Evolutionary conservation across 2,113 vertebrate species (phyloP), one percentile per base, ranked within the genome.

Genomic region (Equus quagga): DNA sequence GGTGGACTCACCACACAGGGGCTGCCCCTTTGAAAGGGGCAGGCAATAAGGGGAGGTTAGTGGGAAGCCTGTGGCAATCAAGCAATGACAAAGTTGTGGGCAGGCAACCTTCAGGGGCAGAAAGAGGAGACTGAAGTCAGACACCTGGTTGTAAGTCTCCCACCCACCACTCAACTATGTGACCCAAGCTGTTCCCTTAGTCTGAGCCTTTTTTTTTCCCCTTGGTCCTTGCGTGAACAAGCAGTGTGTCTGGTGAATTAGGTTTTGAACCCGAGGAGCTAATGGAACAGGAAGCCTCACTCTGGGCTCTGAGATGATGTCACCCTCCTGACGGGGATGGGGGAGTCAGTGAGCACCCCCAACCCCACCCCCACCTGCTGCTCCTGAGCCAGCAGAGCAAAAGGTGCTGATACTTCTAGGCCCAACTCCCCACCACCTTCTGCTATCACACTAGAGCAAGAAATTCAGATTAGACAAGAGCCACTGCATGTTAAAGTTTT

Each of bases 401-500:
- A 69, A 28, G n/a, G 17, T 17, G 44, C 33, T 6, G 12, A 13
- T 31, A 8, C 13, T 0, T 67, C 33, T n/a, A 26, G 84, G 6
- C 24, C 70, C 73, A n/a, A 8, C n/a, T 69, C 46, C 72, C 33
- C 76, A 8, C 13, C 6, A 6, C 17, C 51, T 33, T 65, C 46
- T 51, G 18, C 51, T 21, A 13, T 36, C 58, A 19, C 28, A 31
- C 10, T 8, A 49, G 36, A 83, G 49, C 85, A 81, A 96, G 88
- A 94, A 94, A 84, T 41, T 3, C 85, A 96, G 88, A 85, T 51
- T 14, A 72, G 49, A 85, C 60, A 10, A 46, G 69, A 84, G 41
- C 24, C 19, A 18, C 12, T 12, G 33, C n/a, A 73, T 10, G 11
- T 31, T 87, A 95, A 94, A 93, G 31, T 67, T 98, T 97, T 96